Evolutionary conservation across 2,113 vertebrate species (phyloP), one percentile per base, ranked within the genome.

Genomic region (Alethe castanea): DNA sequence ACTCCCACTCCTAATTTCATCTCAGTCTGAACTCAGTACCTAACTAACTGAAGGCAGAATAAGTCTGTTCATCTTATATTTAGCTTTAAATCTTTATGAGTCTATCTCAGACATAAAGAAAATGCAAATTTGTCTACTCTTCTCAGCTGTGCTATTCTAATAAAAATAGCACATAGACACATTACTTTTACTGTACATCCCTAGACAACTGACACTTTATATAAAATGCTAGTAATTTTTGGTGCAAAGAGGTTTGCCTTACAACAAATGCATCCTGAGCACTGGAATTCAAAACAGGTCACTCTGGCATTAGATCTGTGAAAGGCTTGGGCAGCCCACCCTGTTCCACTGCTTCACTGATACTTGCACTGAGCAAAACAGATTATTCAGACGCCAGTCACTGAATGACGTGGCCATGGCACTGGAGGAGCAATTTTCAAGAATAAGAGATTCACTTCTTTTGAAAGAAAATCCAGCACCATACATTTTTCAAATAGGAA

Each of bases 91-190:
- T 50, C 28, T 57, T 64, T 74, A 57, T 15, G 14, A 10, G 12
- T 88, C 33, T 86, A 50, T 59, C 92, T 80, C 62, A 88, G 23
- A 45, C 17, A 26, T 74, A n/a, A 52, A 79, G n/a, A 82, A 71
- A 8, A 45, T 36, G 17, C 52, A 70, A 66, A 53, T 3, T 12
- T 66, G 5, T n/a, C 22, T 67, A 11, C n/a, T 88, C 61, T 54
- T 86, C 57, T 50, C 35, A 60, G 62, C 18, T 62, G 12, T 40
- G 22, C 19, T 73, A 22, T 28, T 80, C 15, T 23, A 82, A 88
- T 29, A 70, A 76, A 92, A 92, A 45, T 4, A 74, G 29, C 5
- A 52, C 0, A 0, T 3, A 23, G 13, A 50, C 59, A 12, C 35
- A 72, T 35, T 80, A 50, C 23, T 14, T 64, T 60, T 54, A 61